These are phyloP conservation scores for Danio aesculapii DNA, from an alignment of 2,797 vertebrate species.

Conservation along the genomic window DNA sequence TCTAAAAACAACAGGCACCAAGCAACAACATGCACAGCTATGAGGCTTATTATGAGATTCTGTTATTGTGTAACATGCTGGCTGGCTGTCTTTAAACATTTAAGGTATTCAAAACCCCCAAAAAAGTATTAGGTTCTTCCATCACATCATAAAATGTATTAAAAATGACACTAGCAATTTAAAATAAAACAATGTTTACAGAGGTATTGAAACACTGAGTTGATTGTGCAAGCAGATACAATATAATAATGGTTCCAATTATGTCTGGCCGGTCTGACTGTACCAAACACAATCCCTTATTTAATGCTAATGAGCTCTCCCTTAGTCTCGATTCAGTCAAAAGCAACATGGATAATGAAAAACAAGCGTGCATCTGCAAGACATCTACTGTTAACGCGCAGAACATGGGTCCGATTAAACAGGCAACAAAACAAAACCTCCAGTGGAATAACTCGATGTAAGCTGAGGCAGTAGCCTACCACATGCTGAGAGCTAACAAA, in stretches of 20 bases:
- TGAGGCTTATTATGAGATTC: background rate
- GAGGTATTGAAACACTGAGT: background rate
- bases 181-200: constrained; percentile 14
- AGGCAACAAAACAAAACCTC: constrained; percentile 31
- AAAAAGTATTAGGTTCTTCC: constrained; percentile 13
- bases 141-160: constrained; percentile 38
- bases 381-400: background rate
- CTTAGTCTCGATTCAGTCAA: background rate
- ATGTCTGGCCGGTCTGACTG: background rate
- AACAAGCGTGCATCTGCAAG: constrained; percentile 35
- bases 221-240: background rate
- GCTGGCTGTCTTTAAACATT: background rate
- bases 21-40: background rate
- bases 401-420: constrained; percentile 15
- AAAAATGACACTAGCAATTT: background rate
- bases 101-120: background rate
- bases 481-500: constrained; percentile 48
- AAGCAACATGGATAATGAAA: constrained; percentile 31
- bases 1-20: background rate
- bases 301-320: constrained; percentile 24
- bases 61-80: background rate
- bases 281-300: constrained; percentile 25
- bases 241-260: constrained; percentile 15
- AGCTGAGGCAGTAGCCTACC: constrained; percentile 34
- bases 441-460: constrained; percentile 20